Conservation (phyloP, 2,888 invertebrate species). For the Drosophila gaucha region DNA sequence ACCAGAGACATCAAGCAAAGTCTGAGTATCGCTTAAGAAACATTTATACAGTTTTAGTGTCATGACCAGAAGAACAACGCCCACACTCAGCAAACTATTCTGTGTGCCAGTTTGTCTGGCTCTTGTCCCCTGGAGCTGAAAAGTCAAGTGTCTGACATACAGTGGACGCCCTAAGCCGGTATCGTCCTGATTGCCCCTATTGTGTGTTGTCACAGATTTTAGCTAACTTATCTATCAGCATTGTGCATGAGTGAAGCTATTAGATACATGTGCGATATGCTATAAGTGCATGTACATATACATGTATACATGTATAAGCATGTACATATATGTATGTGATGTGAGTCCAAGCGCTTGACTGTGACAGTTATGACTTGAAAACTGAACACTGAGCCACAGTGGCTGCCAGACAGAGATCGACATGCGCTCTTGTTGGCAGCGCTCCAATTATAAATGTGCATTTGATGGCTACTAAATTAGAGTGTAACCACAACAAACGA, state of each 20-base stretch:
- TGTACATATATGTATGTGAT: background rate
- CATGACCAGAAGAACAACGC: conserved; percentile 30
- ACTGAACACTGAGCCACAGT: conserved; percentile 8
- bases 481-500: conserved; percentile 63
- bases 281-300: background rate
- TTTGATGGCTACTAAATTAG: conserved; percentile 68
- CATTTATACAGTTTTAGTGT: conserved; percentile 47
- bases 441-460: conserved; percentile 70
- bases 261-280: conserved; percentile 11
- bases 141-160: conserved; percentile 43
- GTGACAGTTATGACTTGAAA: conserved; percentile 62
- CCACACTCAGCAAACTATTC: conserved; percentile 12
- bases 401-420: conserved; percentile 10
- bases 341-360: conserved; percentile 17
- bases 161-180: conserved; percentile 40
- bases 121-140: conserved; percentile 23
- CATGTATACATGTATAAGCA: background rate
- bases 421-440: conserved; percentile 46
- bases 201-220: conserved; percentile 38
- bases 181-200: conserved; percentile 27
- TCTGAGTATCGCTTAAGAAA: conserved; percentile 28
- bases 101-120: conserved; percentile 30
- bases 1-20: conserved; percentile 8
- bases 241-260: conserved; percentile 38
- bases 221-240: conserved; percentile 59